These are phyloP conservation scores for Panulirus ornatus DNA, from an alignment of 1,140 invertebrate species.

Conservation along the genomic window DNA sequence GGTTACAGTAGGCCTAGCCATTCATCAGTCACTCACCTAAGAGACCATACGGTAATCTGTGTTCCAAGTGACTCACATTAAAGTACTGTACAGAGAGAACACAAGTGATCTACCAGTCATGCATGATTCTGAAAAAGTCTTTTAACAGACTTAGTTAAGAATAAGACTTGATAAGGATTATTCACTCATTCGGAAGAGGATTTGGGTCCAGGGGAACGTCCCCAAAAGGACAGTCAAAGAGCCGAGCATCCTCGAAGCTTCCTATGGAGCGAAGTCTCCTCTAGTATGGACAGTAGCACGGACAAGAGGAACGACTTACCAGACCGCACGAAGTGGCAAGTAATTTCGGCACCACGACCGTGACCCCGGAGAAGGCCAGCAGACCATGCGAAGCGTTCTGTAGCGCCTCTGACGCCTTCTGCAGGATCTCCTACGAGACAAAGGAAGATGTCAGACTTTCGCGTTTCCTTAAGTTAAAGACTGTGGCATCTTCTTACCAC, in stretches of 20 bases:
- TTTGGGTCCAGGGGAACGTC: neutral
- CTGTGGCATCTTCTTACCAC: too few relatives aligned
- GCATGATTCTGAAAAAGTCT: neutral
- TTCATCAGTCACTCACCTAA: too few relatives aligned
- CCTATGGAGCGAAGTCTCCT: too few relatives aligned
- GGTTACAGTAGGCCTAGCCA: neutral
- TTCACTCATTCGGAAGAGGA: neutral
- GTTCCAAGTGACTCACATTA: too few relatives aligned
- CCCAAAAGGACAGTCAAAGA: neutral
- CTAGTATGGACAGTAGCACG: too few relatives aligned
- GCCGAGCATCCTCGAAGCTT: too few relatives aligned
- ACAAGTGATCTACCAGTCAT: neutral
- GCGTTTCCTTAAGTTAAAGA: too few relatives aligned
- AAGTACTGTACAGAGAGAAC: neutral
- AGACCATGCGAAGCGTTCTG: neutral
- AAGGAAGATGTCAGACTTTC: too few relatives aligned
- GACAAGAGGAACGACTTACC: neutral
- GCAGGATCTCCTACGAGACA: neutral
- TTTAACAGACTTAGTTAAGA: neutral
- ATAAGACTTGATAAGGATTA: too few relatives aligned
- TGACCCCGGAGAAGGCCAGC: neutral
- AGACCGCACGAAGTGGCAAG: neutral
- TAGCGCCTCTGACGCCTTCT: neutral
- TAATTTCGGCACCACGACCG: neutral
- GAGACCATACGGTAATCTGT: too few relatives aligned